Conservation (phyloP, 2,888 invertebrate genomes). For the Chloroclysta siterata region DNA sequence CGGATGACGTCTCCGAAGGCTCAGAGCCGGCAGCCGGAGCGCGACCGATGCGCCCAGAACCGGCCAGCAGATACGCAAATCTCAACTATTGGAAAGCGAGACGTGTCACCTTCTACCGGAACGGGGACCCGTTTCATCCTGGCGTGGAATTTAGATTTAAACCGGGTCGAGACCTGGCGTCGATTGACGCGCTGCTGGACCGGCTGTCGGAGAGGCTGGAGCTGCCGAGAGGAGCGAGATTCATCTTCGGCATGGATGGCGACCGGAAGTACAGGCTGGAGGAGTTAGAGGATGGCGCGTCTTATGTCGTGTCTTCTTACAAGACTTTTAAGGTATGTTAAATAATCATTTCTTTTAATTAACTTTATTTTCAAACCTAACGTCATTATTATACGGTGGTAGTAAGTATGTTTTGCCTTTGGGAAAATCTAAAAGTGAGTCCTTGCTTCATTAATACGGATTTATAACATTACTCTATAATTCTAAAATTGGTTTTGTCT, state of each 20-base stretch:
- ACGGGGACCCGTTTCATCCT: slow-evolving; percentile 96
- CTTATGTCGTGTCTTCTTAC: slow-evolving; percentile 96
- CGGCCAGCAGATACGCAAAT: slow-evolving; percentile 89
- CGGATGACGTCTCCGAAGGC: slow-evolving; percentile 77
- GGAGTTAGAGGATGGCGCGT: slow-evolving; percentile 95
- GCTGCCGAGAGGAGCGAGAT: slow-evolving; percentile 94
- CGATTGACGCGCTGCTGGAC: slow-evolving; percentile 93
- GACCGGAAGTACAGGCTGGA: slow-evolving; percentile 93
- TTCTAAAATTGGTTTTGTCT: too few relatives aligned
- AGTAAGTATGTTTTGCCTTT: not conserved
- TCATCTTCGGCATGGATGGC: slow-evolving; percentile 97
- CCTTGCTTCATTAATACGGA: too few relatives aligned
- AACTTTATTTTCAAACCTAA: not conserved
- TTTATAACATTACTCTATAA: too few relatives aligned
- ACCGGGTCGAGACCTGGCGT: slow-evolving; percentile 94
- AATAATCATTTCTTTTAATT: not conserved
- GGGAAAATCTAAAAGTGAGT: too few relatives aligned
- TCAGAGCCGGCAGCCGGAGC: slow-evolving; percentile 75
- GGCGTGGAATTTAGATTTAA: slow-evolving; percentile 94
- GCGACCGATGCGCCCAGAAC: slow-evolving; percentile 85
- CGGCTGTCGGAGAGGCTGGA: slow-evolving; percentile 95
- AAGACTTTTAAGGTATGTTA: slow-evolving; percentile 93
- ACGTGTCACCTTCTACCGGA: slow-evolving; percentile 95
- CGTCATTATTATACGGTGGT: not conserved
- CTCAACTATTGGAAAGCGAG: slow-evolving; percentile 95